Evolutionary conservation across 2,113 vertebrate genomes (phyloP), one percentile per base, ranked within the genome.

Genomic region (Cynopterus brachyotis): DNA sequence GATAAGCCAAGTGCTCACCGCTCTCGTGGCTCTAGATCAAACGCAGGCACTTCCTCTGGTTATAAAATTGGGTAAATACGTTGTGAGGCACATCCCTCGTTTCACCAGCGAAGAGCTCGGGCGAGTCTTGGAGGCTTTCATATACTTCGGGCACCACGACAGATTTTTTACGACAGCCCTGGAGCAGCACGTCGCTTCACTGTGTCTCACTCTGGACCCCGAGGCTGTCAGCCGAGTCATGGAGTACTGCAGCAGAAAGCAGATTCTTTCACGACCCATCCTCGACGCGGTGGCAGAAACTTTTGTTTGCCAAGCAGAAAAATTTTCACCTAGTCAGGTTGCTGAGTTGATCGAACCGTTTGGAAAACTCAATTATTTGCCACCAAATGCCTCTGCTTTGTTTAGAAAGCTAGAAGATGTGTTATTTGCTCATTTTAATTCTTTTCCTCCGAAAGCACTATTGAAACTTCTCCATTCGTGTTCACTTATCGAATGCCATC

Each of bases 351-450:
- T 99, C 13, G 96, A 98, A 88, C 98, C 99, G 0, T 99, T 99
- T 45, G 99, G 99, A 59, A 99, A 98, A 91, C 98, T 99, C 87
- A 99, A 99, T 62, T 99, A 99, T 84, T 88, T 99, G 35, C 99
- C 99, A 2, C 99, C 99, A 10, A 99, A 98, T 22, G 98, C 99
- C 0, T 81, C 98, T 0, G 96, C 98, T 35, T 67, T 99, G 40
- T 99, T 99, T 84, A 70, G 97, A 79, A 99, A 99, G 86, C 98
- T 99, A 4, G 99, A 99, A 98, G 96, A 70, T 0, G 53, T 98
- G 64, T 95, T 99, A 53, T 97, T 96, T 2, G 59, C 94, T 0
- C 98, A 88, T 19, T 98, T 99, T 82, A 97, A 92, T 30, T 98
- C 98, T 59, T 99, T 99, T 70, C 99, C 99, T 73, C 99, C 99